A percentile compares a stretch with the other conserved stretches of the same genome.
phyloP scores from a whole-genome alignment of 1,140 invertebrate genomes.

The Sitobion miscanthi region DNA sequence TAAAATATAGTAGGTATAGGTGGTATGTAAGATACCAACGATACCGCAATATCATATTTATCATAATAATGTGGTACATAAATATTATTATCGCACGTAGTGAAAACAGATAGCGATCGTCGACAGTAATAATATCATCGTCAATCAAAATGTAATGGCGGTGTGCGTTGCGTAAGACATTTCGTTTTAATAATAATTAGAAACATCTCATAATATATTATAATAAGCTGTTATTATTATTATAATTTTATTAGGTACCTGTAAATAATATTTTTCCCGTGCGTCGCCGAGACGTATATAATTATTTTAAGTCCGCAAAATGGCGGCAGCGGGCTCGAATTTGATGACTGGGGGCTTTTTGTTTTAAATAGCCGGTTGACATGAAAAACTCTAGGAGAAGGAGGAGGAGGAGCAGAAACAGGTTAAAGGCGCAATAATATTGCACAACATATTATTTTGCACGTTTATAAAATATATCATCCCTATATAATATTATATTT shows the following conservation, averaged over 20 bases:
- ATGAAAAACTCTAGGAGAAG: background rate
- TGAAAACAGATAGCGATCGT: background rate
- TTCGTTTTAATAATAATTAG: background rate
- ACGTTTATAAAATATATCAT: conserved; percentile 2
- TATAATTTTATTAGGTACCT: background rate
- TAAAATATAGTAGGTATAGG: background rate
- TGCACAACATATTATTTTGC: background rate
- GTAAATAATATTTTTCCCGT: background rate
- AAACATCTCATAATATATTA: background rate
- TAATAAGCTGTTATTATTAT: background rate
- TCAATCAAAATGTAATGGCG: background rate
- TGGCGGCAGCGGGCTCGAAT: background rate
- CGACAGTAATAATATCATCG: background rate
- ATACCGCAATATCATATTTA: background rate
- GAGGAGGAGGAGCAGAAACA: too few species aligned
- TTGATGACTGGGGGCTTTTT: background rate
- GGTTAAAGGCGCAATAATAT: background rate
- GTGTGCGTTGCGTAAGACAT: background rate
- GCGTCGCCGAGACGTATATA: background rate
- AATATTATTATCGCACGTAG: background rate
- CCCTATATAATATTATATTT: background rate
- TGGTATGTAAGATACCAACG: background rate
- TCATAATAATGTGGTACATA: background rate
- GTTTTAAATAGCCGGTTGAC: background rate
- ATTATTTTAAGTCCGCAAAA: background rate